Conservation (phyloP, 2,888 invertebrate genomes). For the Pharmacophagus antenor region DNA sequence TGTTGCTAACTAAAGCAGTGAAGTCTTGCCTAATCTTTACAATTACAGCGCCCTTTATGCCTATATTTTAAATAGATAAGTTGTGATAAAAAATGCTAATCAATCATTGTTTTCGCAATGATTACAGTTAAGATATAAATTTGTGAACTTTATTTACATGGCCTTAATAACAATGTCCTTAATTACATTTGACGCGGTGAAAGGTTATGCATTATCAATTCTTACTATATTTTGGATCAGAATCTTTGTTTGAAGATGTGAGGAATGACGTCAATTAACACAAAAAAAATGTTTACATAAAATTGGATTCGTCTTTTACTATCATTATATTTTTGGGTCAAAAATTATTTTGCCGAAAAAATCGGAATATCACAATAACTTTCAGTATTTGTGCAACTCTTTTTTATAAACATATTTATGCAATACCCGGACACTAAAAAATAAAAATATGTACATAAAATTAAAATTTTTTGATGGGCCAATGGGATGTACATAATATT, state of each 20-base stretch:
- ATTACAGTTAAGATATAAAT: slow-evolving; percentile 44
- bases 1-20: too few relatives aligned
- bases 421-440: too few relatives aligned
- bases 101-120: not conserved
- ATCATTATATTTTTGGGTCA: slow-evolving; percentile 9
- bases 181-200: slow-evolving; percentile 45
- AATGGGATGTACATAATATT: too few relatives aligned
- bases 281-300: slow-evolving; percentile 16
- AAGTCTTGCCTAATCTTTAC: too few relatives aligned
- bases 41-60: too few relatives aligned
- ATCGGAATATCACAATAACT: not conserved
- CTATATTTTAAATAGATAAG: not conserved
- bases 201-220: slow-evolving; percentile 63
- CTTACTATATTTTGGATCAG: slow-evolving; percentile 49
- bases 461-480: too few relatives aligned
- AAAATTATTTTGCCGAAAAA: not conserved
- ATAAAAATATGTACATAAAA: too few relatives aligned
- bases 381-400: not conserved
- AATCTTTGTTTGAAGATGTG: slow-evolving; percentile 38
- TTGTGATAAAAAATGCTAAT: not conserved
- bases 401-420: too few relatives aligned
- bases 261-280: slow-evolving; percentile 45
- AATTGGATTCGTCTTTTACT: slow-evolving; percentile 9
- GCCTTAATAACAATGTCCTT: slow-evolving; percentile 50
- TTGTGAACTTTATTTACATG: slow-evolving; percentile 47